phyloP scores from a whole-genome alignment of 2,888 invertebrate species.

The Amphipyra berbera region DNA sequence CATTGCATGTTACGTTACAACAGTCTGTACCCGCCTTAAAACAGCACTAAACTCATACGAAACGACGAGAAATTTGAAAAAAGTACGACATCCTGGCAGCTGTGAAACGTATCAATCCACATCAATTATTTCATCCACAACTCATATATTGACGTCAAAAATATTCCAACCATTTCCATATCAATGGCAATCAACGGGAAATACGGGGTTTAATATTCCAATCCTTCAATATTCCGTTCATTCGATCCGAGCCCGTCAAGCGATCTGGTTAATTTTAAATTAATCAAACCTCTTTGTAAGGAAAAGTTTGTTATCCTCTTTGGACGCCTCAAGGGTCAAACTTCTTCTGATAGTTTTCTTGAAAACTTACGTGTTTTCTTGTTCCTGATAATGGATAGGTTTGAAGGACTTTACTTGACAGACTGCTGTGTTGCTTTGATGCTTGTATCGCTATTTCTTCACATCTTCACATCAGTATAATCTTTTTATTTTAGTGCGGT shows the following conservation, averaged over 20 bases:
- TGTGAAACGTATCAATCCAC: slow-evolving; percentile 16
- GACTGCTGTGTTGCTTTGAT: no score
- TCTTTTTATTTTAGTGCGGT: no score
- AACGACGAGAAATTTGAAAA: no score
- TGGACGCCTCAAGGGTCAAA: slow-evolving; percentile 1
- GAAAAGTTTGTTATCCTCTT: slow-evolving; percentile 22
- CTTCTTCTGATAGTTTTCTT: slow-evolving; percentile 7
- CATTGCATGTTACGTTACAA: no score
- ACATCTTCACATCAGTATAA: no score
- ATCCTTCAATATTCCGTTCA: slow-evolving; percentile 37
- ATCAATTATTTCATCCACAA: slow-evolving; percentile 24
- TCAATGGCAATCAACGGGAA: slow-evolving; percentile 37
- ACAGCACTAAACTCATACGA: no score
- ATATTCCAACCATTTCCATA: slow-evolving; percentile 15
- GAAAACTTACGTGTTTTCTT: neutral
- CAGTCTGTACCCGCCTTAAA: no score
- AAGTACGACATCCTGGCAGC: neutral
- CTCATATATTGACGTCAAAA: slow-evolving; percentile 14
- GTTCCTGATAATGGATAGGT: no score
- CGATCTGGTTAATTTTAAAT: slow-evolving; percentile 35
- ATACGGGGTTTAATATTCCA: slow-evolving; percentile 25
- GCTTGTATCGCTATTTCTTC: no score
- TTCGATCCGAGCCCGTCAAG: slow-evolving; percentile 6
- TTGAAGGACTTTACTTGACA: no score
- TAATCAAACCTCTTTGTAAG: slow-evolving; percentile 11